Evolutionary conservation across 2,797 vertebrate species (phyloP).

Genomic region (Anisognathus igniventris): DNA sequence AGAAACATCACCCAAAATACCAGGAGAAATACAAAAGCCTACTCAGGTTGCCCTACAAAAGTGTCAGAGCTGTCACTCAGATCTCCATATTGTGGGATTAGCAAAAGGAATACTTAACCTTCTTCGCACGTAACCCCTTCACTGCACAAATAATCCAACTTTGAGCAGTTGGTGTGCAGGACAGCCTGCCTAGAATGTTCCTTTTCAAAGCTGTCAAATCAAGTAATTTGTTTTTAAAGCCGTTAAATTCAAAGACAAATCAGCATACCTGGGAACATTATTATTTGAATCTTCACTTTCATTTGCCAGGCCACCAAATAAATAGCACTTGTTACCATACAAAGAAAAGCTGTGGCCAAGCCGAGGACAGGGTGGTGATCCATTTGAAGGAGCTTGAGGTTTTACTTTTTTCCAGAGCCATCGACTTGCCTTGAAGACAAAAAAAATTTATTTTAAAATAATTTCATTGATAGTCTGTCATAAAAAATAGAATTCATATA

Average conservation of each 20-base stretch:
- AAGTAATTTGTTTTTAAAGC: background rate
- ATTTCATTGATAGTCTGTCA: background rate
- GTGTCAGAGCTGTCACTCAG: background rate
- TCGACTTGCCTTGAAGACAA: conserved; percentile 85
- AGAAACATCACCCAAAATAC: background rate
- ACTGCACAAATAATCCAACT: background rate
- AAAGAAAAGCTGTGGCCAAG: conserved; percentile 96
- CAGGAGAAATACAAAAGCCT: background rate
- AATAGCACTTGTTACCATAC: conserved; percentile 91
- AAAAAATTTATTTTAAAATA: conserved; percentile 3
- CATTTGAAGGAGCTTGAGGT: conserved; percentile 83
- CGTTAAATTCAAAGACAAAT: background rate
- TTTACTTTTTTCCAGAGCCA: conserved; percentile 99
- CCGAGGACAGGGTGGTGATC: conserved; percentile 85
- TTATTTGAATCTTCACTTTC: conserved; percentile 96
- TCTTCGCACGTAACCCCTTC: background rate
- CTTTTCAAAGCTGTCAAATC: background rate
- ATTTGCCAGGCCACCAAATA: conserved; percentile 95
- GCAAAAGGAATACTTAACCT: background rate
- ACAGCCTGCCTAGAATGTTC: background rate
- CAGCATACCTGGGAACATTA: conserved; percentile 87
- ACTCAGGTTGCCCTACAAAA: background rate
- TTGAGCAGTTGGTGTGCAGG: background rate
- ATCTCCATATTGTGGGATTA: background rate
- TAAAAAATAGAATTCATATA: background rate